Percentiles rank a stretch among this genome's conserved stretches.
These are phyloP conservation scores for Suricata suricatta DNA, from an alignment of 2,113 vertebrate genomes.

Conservation along the genomic window DNA sequence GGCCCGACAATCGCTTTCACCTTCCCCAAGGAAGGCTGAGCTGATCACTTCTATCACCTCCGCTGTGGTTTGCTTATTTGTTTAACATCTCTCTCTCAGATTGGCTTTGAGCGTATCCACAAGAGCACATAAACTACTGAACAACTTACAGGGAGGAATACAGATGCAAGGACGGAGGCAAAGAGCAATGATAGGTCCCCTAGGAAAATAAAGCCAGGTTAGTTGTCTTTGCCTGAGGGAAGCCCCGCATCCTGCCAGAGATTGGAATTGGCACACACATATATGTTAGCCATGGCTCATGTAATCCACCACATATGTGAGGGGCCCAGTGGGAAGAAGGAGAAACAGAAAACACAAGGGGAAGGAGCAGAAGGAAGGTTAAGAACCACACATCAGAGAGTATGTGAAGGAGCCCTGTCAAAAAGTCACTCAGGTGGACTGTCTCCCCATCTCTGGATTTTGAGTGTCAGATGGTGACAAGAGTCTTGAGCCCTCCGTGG, in stretches of 20 bases:
- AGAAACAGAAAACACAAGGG: not conserved
- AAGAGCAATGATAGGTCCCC: not conserved
- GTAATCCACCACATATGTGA: rapidly evolving
- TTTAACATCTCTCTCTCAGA: not conserved
- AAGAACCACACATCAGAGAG: not conserved
- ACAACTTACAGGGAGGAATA: not conserved
- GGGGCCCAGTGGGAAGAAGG: not conserved
- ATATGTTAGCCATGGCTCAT: rapidly evolving
- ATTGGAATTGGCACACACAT: rapidly evolving
- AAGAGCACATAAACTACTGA: not conserved
- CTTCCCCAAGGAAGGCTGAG: not conserved
- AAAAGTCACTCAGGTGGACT: not conserved
- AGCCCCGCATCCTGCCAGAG: rapidly evolving
- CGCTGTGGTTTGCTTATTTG: not conserved
- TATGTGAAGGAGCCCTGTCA: rapidly evolving
- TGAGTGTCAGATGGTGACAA: not conserved
- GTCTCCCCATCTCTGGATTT: not conserved
- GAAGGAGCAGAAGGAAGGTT: not conserved
- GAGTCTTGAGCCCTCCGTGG: not conserved
- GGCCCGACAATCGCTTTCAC: not conserved
- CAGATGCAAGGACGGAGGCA: not conserved
- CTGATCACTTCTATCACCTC: not conserved
- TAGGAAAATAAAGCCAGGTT: not conserved
- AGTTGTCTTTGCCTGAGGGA: too few species aligned
- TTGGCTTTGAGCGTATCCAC: not conserved